Conservation (phyloP, 2,888 invertebrate species). For the Leptinotarsa haldemani region DNA sequence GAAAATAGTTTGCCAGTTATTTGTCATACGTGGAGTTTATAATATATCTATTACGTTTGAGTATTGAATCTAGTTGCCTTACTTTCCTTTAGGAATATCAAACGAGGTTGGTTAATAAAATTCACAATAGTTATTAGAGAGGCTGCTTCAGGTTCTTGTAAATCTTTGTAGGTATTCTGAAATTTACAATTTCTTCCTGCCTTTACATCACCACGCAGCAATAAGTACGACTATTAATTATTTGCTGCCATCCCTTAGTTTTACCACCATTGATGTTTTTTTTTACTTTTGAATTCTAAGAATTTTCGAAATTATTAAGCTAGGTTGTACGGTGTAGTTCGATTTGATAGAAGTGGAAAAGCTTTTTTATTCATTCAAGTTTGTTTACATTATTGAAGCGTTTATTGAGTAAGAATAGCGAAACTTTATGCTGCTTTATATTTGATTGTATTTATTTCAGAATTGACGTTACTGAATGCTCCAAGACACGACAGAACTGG, state of each 20-base stretch:
- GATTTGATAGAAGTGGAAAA: conserved; percentile 7
- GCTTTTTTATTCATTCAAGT: conserved; percentile 11
- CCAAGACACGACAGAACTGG: not conserved
- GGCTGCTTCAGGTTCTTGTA: not conserved
- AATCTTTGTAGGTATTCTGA: not conserved
- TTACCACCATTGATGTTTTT: not conserved
- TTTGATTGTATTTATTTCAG: not conserved
- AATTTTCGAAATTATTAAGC: not conserved
- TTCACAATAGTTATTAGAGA: not conserved
- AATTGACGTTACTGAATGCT: not conserved
- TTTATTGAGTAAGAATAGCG: not conserved
- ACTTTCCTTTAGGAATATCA: too few species aligned
- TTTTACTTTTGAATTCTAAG: not conserved
- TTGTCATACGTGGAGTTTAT: too few species aligned
- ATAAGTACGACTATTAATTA: not conserved
- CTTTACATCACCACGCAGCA: conserved; percentile 4
- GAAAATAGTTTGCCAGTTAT: too few species aligned
- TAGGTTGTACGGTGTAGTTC: conserved; percentile 7
- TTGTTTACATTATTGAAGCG: conserved; percentile 9
- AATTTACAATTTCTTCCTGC: not conserved
- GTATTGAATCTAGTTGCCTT: too few species aligned
- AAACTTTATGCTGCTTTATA: not conserved
- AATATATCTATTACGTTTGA: too few species aligned
- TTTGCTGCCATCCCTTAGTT: conserved; percentile 6
- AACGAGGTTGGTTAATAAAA: too few species aligned